Percentiles rank a stretch among this genome's conserved stretches.
phyloP scores from a whole-genome alignment of 2,113 vertebrate species.

The Planiliza haematocheilus region DNA sequence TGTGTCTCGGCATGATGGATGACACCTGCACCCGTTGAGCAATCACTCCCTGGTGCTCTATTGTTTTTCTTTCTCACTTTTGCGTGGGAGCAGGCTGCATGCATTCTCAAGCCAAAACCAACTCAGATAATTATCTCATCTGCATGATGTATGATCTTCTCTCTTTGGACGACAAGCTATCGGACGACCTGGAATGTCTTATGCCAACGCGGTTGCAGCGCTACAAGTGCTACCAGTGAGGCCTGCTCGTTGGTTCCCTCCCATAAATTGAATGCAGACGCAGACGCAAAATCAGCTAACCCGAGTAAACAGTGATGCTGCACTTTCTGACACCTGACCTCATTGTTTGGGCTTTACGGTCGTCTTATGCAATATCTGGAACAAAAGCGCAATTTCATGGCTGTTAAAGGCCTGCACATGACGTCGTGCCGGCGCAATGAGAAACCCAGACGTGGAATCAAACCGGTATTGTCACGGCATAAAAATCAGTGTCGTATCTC shows the following conservation, averaged over 20 bases:
- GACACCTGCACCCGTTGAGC: constrained; percentile 83
- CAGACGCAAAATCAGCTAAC: too few relatives aligned
- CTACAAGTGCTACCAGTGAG: constrained; percentile 15
- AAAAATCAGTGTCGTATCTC: too few relatives aligned
- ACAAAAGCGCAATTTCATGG: constrained; percentile 22
- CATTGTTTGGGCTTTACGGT: constrained; percentile 38
- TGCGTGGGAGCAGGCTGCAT: constrained; percentile 76
- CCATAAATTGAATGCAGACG: neutral
- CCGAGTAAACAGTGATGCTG: constrained; percentile 18
- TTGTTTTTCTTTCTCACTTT: constrained; percentile 81
- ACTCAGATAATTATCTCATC: constrained; percentile 79
- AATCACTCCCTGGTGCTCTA: constrained; percentile 70
- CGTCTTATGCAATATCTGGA: constrained; percentile 1
- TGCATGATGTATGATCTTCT: constrained; percentile 73
- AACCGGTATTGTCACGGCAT: constrained; percentile 1
- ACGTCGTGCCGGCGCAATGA: too few relatives aligned
- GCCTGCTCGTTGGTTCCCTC: neutral
- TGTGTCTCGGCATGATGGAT: constrained; percentile 78
- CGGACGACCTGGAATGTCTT: constrained; percentile 60
- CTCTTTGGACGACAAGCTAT: constrained; percentile 55
- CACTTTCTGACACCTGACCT: constrained; percentile 14
- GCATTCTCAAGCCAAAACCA: constrained; percentile 78
- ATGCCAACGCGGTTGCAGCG: neutral
- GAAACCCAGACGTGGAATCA: neutral
- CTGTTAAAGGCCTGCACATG: constrained; percentile 10